Evolutionary conservation across 2,888 invertebrate species (phyloP), one percentile per base, ranked within the genome.

Genomic region (Branchellion lobata): DNA sequence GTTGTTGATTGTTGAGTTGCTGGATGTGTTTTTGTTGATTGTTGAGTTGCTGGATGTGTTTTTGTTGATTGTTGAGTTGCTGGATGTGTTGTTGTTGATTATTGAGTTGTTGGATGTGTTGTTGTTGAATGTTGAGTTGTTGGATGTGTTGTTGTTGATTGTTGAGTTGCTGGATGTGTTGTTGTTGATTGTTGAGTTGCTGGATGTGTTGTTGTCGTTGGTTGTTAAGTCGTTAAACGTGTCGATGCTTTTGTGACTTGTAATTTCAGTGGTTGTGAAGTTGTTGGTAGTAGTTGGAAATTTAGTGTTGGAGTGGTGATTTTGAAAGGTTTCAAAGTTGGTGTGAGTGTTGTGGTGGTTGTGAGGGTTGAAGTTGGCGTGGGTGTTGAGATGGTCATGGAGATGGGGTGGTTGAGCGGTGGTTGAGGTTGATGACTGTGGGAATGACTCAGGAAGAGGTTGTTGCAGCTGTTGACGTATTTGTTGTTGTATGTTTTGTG

Each of bases 131-230:
- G 11, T 65, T 65, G 65, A 65, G 11, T 8, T 65, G 65, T 65
- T n/a, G 8, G 11, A 8, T 65, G 65, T 65, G 8, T 5, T 24
- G 24, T 65, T 65, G 65, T 14, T 8, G n/a, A 27, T 65, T 65
- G 65, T 14, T n/a, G 24, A 24, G 8, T 8, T 14, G n/a, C 5
- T 14, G n/a, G 29, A n/a, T n/a, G 11, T 8, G 69, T 69, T 69
- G 14, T 14, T 24, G 31, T 69, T 14, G 21, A 11, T 69, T 11
- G 8, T 24, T 69, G 33, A 3, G 27, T 14, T 24, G 69, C 5
- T 14, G 14, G 69, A 14, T 65, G 65, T 69, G 69, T 69, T 69
- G 69, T 69, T 69, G 69, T 69, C 18, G 31, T 21, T 65, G n/a
- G 3, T 65, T 27, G 24, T n/a, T 65, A 21, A 11, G 3, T n/a